These are phyloP conservation scores for Rhagoletis pomonella DNA, from an alignment of 1,140 invertebrate species.

Conservation along the genomic window DNA sequence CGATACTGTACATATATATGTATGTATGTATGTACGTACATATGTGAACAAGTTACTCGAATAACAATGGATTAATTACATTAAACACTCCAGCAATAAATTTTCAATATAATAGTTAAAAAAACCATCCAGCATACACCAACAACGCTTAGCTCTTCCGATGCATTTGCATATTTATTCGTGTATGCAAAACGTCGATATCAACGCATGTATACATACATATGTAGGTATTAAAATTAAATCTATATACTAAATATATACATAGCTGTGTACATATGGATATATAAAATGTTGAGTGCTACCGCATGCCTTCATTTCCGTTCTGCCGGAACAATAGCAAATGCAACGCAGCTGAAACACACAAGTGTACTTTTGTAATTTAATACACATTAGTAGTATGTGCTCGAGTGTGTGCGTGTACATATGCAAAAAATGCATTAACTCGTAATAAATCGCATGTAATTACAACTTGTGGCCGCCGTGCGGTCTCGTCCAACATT, in stretches of 20 bases:
- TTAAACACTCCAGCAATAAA: conserved; percentile 22
- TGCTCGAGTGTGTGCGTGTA: not conserved
- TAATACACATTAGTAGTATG: conserved; percentile 41
- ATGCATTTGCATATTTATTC: too few species aligned
- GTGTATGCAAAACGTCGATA: too few species aligned
- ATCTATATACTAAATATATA: not conserved
- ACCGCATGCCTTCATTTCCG: conserved; percentile 21
- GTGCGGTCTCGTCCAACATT: conserved; percentile 20
- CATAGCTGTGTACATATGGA: not conserved
- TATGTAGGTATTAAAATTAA: too few species aligned
- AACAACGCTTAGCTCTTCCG: not conserved
- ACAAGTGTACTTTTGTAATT: not conserved
- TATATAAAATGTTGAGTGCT: not conserved
- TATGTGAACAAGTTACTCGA: not conserved
- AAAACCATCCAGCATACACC: conserved; percentile 3
- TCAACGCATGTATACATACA: too few species aligned
- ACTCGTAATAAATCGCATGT: conserved; percentile 50
- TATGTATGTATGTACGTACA: not conserved
- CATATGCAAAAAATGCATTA: conserved; percentile 10
- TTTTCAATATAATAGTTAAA: conserved; percentile 47
- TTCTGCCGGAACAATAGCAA: conserved; percentile 1
- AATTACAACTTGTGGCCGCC: conserved; percentile 34
- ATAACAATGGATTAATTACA: conserved; percentile 51
- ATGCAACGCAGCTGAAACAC: not conserved
- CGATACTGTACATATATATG: not conserved